Percentiles rank a stretch among this genome's conserved stretches.
These are phyloP conservation scores for Dicerorhinus sumatrensis DNA, from an alignment of 2,113 vertebrate genomes.

Conservation along the genomic window DNA sequence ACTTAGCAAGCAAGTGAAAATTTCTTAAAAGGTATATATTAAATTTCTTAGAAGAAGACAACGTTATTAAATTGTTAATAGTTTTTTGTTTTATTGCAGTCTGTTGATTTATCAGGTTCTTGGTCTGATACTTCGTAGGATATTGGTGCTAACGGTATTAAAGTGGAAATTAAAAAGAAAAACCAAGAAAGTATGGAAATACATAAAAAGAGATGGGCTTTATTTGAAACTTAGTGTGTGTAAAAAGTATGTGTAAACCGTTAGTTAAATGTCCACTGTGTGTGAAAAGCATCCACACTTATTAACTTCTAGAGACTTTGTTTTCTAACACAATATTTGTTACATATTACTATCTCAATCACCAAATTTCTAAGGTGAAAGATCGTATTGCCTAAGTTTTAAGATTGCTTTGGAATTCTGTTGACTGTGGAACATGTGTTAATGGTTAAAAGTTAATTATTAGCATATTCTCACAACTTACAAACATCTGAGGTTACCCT, in stretches of 20 bases:
- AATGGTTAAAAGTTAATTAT: conserved; percentile 21
- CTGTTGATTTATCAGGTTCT: not conserved
- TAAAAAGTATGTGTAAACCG: not conserved
- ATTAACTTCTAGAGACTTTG: not conserved
- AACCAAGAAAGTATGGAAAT: not conserved
- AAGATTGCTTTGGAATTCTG: conserved; percentile 21
- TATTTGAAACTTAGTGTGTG: not conserved
- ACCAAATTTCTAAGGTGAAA: not conserved
- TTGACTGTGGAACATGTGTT: not conserved
- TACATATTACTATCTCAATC: not conserved
- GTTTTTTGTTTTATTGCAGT: not conserved
- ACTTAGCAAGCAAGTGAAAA: conserved; percentile 29
- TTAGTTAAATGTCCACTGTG: not conserved
- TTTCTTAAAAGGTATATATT: conserved; percentile 10
- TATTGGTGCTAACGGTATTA: not conserved
- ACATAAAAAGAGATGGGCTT: not conserved
- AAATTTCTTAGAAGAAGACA: conserved; percentile 9
- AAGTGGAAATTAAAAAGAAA: not conserved
- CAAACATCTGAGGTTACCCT: not conserved
- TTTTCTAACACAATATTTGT: not conserved
- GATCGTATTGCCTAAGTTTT: not conserved
- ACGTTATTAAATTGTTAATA: not conserved
- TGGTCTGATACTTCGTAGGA: not conserved
- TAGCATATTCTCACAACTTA: not conserved
- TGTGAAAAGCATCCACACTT: not conserved